Percentiles rank a stretch among this genome's conserved stretches.
Evolutionary conservation across 2,113 vertebrate species (phyloP).

Genomic region (Scortum barcoo): DNA sequence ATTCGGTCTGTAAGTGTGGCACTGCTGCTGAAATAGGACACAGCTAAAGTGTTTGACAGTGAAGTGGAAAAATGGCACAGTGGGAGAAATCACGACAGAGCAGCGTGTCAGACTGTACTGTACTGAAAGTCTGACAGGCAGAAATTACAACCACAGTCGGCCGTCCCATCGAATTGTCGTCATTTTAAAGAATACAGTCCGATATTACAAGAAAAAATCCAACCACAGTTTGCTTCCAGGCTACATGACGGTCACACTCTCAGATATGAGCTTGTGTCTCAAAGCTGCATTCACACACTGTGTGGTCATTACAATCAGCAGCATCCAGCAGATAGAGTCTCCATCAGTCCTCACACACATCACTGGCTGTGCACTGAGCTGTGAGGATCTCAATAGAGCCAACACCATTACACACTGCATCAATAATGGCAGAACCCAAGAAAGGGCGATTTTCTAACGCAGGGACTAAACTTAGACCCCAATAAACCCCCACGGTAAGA

Average conservation of each 20-base stretch:
- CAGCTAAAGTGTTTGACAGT: not conserved
- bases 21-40: not conserved
- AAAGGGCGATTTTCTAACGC: conserved; percentile 2
- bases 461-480: not conserved
- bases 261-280: not conserved
- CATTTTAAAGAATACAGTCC: not conserved
- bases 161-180: not conserved
- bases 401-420: conserved; percentile 31
- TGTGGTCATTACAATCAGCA: conserved; percentile 9
- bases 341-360: conserved; percentile 39
- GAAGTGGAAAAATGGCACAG: not conserved
- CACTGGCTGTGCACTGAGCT: conserved; percentile 29
- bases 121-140: conserved; percentile 1
- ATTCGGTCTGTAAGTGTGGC: not conserved
- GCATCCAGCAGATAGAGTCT: conserved; percentile 32
- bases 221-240: not conserved
- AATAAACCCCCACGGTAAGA: too few species aligned
- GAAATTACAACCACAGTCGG: not conserved
- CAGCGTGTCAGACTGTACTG: conserved; percentile 10
- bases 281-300: not conserved
- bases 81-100: not conserved
- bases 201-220: not conserved
- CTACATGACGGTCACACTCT: not conserved
- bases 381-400: conserved; percentile 36
- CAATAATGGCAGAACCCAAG: not conserved